Percentiles rank a stretch among this genome's conserved stretches.
phyloP scores from a whole-genome alignment of 2,888 invertebrate genomes.

The Heterodera filipjevi region DNA sequence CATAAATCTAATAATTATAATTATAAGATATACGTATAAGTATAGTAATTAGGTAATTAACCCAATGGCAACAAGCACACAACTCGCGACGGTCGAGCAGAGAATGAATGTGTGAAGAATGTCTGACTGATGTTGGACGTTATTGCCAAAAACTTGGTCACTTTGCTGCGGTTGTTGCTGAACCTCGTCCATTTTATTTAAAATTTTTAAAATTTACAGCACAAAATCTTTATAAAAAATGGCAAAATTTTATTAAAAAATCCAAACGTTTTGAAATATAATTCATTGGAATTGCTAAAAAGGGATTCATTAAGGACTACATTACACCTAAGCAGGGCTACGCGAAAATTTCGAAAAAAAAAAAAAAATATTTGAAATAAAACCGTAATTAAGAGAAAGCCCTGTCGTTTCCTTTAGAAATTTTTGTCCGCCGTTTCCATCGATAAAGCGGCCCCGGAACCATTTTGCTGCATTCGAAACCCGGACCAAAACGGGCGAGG shows the following conservation, averaged over 20 bases:
- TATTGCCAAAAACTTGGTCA: neutral
- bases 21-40: too few relatives aligned
- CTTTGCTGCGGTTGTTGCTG: neutral
- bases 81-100: neutral
- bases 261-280: too few relatives aligned
- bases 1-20: too few relatives aligned
- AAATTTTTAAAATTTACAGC: neutral
- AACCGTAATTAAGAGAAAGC: neutral
- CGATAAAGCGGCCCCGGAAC: constrained; percentile 46
- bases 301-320: too few relatives aligned
- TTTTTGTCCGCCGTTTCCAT: constrained; percentile 44
- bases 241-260: too few relatives aligned
- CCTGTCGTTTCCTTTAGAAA: constrained; percentile 31
- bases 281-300: too few relatives aligned
- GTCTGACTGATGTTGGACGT: neutral
- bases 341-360: too few relatives aligned
- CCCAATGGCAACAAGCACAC: constrained; percentile 27
- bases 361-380: too few relatives aligned
- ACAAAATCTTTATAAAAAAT: neutral
- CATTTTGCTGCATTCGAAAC: constrained; percentile 54
- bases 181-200: neutral
- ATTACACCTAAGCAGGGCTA: too few relatives aligned
- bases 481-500: constrained; percentile 37
- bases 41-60: neutral
- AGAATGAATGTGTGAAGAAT: constrained; percentile 17